Percentiles rank a stretch among this genome's conserved stretches.
phyloP scores from a whole-genome alignment of 2,113 vertebrate species.

The Erythrocercus mccallii region DNA sequence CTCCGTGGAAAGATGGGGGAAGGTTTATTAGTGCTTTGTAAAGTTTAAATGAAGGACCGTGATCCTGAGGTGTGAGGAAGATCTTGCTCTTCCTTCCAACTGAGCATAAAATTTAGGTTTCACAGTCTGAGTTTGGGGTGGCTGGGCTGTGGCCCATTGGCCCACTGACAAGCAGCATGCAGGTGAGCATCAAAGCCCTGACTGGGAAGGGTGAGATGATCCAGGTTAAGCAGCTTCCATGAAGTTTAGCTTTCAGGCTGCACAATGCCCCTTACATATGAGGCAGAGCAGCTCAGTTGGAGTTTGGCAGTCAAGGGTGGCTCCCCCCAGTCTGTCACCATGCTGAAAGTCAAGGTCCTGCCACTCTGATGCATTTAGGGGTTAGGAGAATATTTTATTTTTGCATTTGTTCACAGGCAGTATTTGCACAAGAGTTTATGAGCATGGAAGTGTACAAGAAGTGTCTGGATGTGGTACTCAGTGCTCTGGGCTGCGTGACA shows the following conservation, averaged over 20 bases:
- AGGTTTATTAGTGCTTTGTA: neutral
- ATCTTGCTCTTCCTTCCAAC: neutral
- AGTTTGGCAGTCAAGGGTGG: neutral
- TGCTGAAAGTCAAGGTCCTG: neutral
- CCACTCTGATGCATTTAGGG: neutral
- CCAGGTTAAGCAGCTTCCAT: neutral
- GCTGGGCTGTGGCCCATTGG: neutral
- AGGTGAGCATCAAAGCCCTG: neutral
- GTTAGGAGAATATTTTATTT: neutral
- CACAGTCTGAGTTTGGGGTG: neutral
- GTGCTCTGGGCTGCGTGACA: neutral
- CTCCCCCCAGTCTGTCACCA: neutral
- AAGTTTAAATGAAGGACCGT: neutral
- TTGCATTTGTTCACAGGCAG: neutral
- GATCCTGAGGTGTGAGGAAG: neutral
- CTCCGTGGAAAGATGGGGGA: neutral
- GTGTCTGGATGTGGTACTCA: neutral
- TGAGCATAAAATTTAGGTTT: neutral
- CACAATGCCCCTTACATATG: rapidly evolving
- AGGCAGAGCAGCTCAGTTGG: neutral
- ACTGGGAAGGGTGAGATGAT: neutral
- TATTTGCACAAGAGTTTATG: neutral
- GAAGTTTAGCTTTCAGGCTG: neutral
- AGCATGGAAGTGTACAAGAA: neutral
- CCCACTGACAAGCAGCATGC: neutral